These are phyloP conservation scores for Agrilus biguttatus DNA, from an alignment of 2,888 invertebrate genomes.

Conservation along the genomic window DNA sequence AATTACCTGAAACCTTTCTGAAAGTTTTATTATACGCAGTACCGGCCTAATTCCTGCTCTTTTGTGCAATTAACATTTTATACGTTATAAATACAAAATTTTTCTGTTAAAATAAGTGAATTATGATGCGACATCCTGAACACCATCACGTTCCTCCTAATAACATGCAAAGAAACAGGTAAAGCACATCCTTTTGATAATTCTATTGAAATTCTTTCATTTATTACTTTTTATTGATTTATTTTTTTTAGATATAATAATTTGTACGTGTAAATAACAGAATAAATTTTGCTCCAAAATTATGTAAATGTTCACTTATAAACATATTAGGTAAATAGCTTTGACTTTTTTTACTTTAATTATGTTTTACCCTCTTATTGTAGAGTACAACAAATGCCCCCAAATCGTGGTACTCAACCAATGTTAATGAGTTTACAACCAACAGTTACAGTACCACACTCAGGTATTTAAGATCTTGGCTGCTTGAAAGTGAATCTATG, in stretches of 20 bases:
- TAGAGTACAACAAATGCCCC: slow-evolving; percentile 31
- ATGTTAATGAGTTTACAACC: slow-evolving; percentile 39
- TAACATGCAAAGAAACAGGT: slow-evolving; percentile 50
- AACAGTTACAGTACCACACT: slow-evolving; percentile 25
- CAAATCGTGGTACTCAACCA: slow-evolving; percentile 29
- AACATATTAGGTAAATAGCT: neutral
- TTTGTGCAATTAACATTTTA: neutral
- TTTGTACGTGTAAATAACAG: neutral
- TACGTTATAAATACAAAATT: neutral
- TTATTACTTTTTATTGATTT: slow-evolving; percentile 6
- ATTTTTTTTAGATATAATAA: slow-evolving; percentile 1
- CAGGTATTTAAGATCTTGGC: slow-evolving; percentile 14
- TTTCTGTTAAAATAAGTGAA: slow-evolving; percentile 3
- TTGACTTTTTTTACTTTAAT: neutral
- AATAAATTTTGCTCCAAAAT: neutral
- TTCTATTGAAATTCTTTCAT: slow-evolving; percentile 2
- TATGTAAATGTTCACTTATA: slow-evolving; percentile 1
- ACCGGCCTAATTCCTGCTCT: slow-evolving; percentile 7
- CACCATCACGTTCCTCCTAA: slow-evolving; percentile 54
- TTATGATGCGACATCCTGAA: slow-evolving; percentile 34
- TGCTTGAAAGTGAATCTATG: neutral
- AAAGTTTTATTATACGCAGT: slow-evolving; percentile 4
- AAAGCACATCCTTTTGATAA: slow-evolving; percentile 9
- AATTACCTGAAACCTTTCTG: slow-evolving; percentile 3
- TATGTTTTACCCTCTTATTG: slow-evolving; percentile 6